phyloP scores from a whole-genome alignment of 2,888 invertebrate species.

The Colostygia pectinataria region DNA sequence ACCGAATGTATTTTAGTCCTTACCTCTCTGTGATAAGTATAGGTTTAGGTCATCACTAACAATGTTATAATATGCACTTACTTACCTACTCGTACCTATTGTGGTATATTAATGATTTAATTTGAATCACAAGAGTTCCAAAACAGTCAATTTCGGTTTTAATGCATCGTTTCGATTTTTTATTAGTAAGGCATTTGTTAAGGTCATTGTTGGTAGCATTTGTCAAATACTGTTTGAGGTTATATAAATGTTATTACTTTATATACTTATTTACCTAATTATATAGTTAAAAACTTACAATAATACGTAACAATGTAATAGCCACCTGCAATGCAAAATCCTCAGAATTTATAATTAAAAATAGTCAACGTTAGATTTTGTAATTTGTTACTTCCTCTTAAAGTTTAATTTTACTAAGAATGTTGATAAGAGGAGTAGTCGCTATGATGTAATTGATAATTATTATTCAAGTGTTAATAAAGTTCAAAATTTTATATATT shows the following conservation, averaged over 20 bases:
- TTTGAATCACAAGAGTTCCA: too few relatives aligned
- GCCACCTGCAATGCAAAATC: slow-evolving; percentile 2
- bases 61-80: too few relatives aligned
- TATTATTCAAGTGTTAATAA: slow-evolving; percentile 8
- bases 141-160: too few relatives aligned
- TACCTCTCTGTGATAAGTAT: too few relatives aligned
- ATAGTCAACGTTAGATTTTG: neutral
- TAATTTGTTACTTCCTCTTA: slow-evolving; percentile 4
- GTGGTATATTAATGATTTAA: too few relatives aligned
- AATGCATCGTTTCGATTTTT: too few relatives aligned
- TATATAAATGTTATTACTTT: too few relatives aligned
- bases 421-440: neutral
- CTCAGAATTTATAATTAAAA: slow-evolving; percentile 9
- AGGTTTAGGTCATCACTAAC: too few relatives aligned
- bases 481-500: too few relatives aligned
- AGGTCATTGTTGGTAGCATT: slow-evolving; percentile 12
- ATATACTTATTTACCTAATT: neutral
- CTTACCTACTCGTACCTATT: too few relatives aligned
- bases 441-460: too few relatives aligned
- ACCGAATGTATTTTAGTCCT: too few relatives aligned
- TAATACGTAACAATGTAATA: slow-evolving; percentile 5
- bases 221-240: slow-evolving; percentile 10
- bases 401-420: neutral
- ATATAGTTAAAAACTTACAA: slow-evolving; percentile 8
- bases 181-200: neutral